Conservation (phyloP, 1,140 invertebrate species). For the Drosophila pandora region DNA sequence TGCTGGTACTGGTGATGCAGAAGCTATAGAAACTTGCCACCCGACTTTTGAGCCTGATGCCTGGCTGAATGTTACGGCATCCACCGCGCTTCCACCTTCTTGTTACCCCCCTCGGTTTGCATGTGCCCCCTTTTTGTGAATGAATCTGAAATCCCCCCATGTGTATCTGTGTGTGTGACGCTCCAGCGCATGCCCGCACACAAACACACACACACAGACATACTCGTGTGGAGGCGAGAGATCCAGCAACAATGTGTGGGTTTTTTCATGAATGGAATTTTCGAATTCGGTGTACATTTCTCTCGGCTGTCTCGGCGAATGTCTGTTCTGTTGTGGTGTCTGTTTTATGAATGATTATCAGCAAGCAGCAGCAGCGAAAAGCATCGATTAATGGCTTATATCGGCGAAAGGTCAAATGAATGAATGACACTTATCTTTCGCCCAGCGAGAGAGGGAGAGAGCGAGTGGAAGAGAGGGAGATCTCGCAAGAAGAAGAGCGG, state of each 20-base stretch:
- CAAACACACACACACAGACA: constrained; percentile 50
- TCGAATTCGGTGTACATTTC: constrained; percentile 80
- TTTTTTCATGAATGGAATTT: constrained; percentile 83
- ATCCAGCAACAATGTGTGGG: constrained; percentile 75
- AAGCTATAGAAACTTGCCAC: constrained; percentile 63
- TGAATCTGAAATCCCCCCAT: constrained; percentile 52
- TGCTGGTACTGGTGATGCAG: constrained; percentile 18
- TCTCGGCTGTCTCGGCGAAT: constrained; percentile 50
- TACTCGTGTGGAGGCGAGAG: constrained; percentile 24
- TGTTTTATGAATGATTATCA: constrained; percentile 78
- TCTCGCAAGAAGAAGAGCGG: background rate
- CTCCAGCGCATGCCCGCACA: constrained; percentile 65
- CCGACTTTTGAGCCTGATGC: constrained; percentile 21
- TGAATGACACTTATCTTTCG: constrained; percentile 40
- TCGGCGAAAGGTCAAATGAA: constrained; percentile 53
- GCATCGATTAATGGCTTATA: constrained; percentile 47
- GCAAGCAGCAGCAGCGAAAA: constrained; percentile 25
- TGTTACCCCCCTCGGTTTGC: constrained; percentile 38
- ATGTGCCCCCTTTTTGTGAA: constrained; percentile 78
- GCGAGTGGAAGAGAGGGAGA: constrained; percentile 3
- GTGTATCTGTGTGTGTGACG: constrained; percentile 46
- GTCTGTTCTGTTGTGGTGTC: constrained; percentile 36
- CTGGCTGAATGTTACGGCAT: constrained; percentile 70
- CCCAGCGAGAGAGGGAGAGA: background rate
- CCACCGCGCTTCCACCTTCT: constrained; percentile 33